phyloP scores from a whole-genome alignment of 2,797 vertebrate species.

The Enteromius trimaculatus region DNA sequence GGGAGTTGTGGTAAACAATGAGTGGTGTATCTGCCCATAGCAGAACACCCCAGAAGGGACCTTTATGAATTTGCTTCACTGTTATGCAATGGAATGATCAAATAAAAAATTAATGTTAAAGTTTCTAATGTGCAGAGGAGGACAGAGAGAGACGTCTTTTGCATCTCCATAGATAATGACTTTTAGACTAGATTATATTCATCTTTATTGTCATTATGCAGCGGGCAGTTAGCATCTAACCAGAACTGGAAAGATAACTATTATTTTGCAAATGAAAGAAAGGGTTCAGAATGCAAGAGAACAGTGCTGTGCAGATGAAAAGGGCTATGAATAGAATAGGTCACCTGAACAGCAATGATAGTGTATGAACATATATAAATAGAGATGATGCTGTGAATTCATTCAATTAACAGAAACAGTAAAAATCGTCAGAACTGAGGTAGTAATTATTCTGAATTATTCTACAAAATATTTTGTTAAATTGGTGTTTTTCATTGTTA shows the following conservation, averaged over 20 bases:
- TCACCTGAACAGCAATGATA: background rate
- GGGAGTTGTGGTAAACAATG: conserved; percentile 34
- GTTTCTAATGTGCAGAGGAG: background rate
- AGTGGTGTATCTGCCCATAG: conserved; percentile 31
- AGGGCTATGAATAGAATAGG: conserved; percentile 13
- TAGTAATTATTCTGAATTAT: background rate
- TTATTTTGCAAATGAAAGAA: conserved; percentile 6
- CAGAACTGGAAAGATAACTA: background rate
- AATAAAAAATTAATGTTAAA: conserved; percentile 20
- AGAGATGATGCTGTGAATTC: background rate
- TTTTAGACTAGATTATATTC: background rate
- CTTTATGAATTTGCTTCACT: background rate
- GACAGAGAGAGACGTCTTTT: background rate
- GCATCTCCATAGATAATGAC: background rate
- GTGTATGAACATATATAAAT: background rate
- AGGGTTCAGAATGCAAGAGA: background rate
- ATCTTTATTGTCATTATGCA: background rate
- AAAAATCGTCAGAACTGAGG: background rate
- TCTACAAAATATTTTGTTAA: background rate
- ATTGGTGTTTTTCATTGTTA: background rate
- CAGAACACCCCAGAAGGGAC: conserved; percentile 13
- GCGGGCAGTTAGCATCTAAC: background rate
- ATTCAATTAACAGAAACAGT: background rate
- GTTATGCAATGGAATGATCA: conserved; percentile 24
- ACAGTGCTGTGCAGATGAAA: background rate